Conservation (phyloP, 2,797 vertebrate genomes). For the Scolopax bukidnonensis region DNA sequence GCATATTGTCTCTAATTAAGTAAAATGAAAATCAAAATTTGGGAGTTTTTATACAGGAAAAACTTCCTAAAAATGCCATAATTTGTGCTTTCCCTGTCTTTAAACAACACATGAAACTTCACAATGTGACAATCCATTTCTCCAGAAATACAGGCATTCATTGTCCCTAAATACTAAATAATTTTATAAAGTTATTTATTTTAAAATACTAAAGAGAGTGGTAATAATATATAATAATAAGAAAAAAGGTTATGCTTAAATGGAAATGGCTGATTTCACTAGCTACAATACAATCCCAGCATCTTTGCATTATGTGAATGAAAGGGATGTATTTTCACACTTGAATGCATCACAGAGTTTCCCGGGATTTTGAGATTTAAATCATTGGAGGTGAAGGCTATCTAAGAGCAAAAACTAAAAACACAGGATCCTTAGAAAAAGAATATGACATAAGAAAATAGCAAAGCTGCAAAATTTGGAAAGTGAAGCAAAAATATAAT, state of each 20-base stretch:
- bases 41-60: neutral
- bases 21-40: neutral
- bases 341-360: neutral
- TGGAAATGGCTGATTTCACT: neutral
- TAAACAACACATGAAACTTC: neutral
- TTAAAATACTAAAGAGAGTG: neutral
- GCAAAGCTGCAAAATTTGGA: neutral
- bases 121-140: neutral
- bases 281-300: neutral
- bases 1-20: too few relatives aligned
- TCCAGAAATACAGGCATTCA: neutral
- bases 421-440: neutral
- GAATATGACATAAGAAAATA: neutral
- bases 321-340: neutral
- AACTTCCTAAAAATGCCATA: neutral
- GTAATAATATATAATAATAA: neutral
- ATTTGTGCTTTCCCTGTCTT: neutral
- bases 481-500: neutral
- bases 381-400: neutral
- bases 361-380: neutral
- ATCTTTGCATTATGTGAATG: neutral
- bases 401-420: neutral
- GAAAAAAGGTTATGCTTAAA: neutral
- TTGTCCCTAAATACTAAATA: neutral
- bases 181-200: too few relatives aligned